A percentile compares a stretch with the other conserved stretches of the same genome.
Conservation (phyloP, 2,113 vertebrate genomes). For the Rhadina sibilatrix region DNA sequence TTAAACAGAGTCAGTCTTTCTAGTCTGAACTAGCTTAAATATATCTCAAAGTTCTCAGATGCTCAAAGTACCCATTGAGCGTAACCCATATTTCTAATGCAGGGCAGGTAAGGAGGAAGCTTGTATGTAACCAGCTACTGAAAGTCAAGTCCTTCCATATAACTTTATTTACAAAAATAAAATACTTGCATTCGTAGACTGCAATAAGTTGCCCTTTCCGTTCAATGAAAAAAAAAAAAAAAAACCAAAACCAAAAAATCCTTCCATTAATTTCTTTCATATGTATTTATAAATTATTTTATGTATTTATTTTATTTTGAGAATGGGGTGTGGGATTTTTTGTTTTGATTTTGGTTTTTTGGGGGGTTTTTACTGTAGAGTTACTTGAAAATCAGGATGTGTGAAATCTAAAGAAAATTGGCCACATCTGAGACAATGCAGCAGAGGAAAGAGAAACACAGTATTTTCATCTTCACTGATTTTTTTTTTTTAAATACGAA, state of each 20-base stretch:
- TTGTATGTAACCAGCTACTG: neutral
- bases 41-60: neutral
- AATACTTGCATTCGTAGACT: neutral
- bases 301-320: neutral
- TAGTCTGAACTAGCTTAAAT: neutral
- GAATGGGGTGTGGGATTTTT: rapidly evolving
- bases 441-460: neutral
- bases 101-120: neutral
- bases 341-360: neutral
- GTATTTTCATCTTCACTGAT: neutral
- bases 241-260: too few relatives aligned
- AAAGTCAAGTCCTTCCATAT: neutral
- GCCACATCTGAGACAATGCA: neutral
- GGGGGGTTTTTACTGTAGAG: neutral
- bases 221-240: neutral
- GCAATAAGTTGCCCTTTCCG: neutral
- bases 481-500: neutral
- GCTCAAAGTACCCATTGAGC: neutral
- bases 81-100: neutral
- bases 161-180: neutral
- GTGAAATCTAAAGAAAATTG: neutral
- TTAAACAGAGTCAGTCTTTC: neutral
- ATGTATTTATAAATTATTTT: neutral
- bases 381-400: neutral
- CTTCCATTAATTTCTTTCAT: neutral